Conservation (phyloP, 2,113 vertebrate genomes). For the Scomber colias region DNA sequence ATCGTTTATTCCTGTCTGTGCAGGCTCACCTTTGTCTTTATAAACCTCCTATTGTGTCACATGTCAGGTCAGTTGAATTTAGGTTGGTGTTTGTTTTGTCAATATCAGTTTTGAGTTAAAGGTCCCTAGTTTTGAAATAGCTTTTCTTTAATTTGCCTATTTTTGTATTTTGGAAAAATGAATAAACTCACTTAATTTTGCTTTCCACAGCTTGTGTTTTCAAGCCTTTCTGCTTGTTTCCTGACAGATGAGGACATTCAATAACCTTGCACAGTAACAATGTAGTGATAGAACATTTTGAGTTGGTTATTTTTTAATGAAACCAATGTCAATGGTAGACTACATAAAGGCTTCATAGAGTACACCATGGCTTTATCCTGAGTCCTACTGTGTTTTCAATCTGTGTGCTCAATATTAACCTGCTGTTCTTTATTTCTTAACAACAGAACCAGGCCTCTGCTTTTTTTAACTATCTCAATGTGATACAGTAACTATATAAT, state of each 20-base stretch:
- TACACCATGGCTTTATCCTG: not conserved
- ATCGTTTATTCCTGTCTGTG: too few species aligned
- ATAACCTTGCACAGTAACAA: not conserved
- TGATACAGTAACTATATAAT: not conserved
- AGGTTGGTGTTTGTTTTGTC: too few species aligned
- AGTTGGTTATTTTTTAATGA: not conserved
- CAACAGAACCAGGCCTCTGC: not conserved
- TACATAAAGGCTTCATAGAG: not conserved
- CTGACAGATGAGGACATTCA: not conserved
- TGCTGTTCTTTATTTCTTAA: not conserved
- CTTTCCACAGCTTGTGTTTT: too few species aligned
- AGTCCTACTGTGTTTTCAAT: not conserved
- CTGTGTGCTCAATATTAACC: not conserved
- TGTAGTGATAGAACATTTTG: not conserved
- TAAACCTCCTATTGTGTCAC: too few species aligned
- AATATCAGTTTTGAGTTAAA: too few species aligned
- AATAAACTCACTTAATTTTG: too few species aligned
- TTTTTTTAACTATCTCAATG: not conserved
- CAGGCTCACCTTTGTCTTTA: too few species aligned
- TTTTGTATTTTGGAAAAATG: too few species aligned
- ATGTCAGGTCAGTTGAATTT: too few species aligned
- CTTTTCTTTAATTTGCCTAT: too few species aligned
- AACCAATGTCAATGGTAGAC: not conserved
- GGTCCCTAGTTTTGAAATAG: too few species aligned
- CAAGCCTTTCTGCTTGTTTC: too few species aligned